phyloP scores from a whole-genome alignment of 2,888 invertebrate genomes.

The Diabrotica balteata region DNA sequence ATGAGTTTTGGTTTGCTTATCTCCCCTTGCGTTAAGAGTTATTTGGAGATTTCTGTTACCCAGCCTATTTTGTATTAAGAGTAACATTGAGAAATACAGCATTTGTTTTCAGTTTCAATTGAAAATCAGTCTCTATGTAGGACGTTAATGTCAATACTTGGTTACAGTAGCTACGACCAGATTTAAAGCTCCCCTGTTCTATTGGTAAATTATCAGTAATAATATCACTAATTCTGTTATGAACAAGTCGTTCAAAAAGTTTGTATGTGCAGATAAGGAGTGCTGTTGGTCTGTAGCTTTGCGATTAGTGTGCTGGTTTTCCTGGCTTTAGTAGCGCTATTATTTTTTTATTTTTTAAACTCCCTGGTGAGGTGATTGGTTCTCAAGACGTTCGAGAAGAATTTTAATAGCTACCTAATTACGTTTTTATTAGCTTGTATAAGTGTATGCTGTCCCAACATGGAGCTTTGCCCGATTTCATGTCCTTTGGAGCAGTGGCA shows the following conservation, averaged over 20 bases:
- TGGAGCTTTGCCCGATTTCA: background rate
- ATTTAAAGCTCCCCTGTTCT: background rate
- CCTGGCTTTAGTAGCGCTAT: background rate
- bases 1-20: background rate
- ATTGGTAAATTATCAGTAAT: background rate
- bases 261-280: too few species aligned
- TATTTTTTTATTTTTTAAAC: background rate
- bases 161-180: background rate
- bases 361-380: background rate
- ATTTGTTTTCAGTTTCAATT: background rate
- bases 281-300: too few species aligned
- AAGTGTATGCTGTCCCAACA: background rate
- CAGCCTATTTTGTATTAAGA: background rate
- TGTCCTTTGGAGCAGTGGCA: background rate
- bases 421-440: background rate
- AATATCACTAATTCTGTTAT: background rate
- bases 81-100: background rate
- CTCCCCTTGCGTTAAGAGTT: background rate
- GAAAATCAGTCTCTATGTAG: background rate
- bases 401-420: background rate
- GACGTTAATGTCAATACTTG: background rate
- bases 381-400: background rate
- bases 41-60: background rate
- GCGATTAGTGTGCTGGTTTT: too few species aligned
- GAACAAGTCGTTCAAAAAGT: too few species aligned